Base-by-base conservation (phyloP, 2,888 invertebrate genomes). In the Stomorhina lunata region DNA sequence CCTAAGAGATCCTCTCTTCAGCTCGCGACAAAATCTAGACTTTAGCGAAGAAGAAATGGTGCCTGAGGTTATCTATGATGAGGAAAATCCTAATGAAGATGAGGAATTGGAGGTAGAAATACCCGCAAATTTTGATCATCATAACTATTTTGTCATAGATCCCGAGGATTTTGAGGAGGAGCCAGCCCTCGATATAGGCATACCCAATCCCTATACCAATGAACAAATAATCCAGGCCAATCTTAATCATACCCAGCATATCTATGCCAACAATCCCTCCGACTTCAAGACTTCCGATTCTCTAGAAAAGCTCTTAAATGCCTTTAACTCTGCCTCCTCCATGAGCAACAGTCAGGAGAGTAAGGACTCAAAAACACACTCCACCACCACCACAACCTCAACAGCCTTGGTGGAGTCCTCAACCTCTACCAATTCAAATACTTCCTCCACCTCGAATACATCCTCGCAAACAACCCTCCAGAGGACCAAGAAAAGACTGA, bases 81-180 rank as follows among this genome's bases (percentile, higher is more conserved):
- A 89, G 22, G 88, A 89, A 1, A 86, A 85, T 17, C 9, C 45
- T 6, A 7, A 2, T 0, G 63, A 61, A 12, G 57, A 48, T 4
- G 80, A 71, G 4, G 59, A 83, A 12, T 20, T 76, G 20, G 65
- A 45, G 9, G 45, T 50, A 10, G 43, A 66, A 6, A 6, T 66
- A 2, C 29, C 20, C 29, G 20, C 9, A 2, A 86, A 87, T 20
- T 90, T 89, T 43, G 90, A 90, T n/a, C 90, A 90, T 81, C 90
- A 91, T 69, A 91, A 91, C 81, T 91, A 91, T 65, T 91, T 91
- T 84, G 88, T 90, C 32, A 90, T 91, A 29, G 91, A 91, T 61
- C 91, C 91, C 0, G 88, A 87, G 0, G 87, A 89, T 59, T 89
- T 90, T 72, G 86, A 88, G 55, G 75, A 87, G 59, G 87, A 89